Conservation (phyloP, 2,113 vertebrate species). For the Thomomys bottae region DNA sequence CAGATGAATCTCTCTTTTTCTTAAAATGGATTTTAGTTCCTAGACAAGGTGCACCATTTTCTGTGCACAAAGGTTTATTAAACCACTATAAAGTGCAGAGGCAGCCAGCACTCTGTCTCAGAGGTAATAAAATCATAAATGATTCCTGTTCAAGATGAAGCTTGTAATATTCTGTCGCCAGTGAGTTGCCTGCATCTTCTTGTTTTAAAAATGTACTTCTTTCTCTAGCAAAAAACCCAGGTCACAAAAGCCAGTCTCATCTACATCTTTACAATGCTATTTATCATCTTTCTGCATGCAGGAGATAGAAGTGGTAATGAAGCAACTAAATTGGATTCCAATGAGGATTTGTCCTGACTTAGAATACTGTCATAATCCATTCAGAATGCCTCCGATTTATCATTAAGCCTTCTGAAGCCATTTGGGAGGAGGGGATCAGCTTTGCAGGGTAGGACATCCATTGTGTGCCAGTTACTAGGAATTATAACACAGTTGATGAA, state of each 20-base stretch:
- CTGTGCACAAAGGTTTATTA: slow-evolving; percentile 61
- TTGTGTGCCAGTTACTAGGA: slow-evolving; percentile 51
- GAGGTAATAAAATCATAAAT: slow-evolving; percentile 54
- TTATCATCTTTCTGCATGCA: slow-evolving; percentile 54
- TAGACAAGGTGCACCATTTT: slow-evolving; percentile 1
- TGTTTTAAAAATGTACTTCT: slow-evolving; percentile 53
- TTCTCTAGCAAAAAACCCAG: slow-evolving; percentile 65
- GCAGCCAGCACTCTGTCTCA: slow-evolving; percentile 36
- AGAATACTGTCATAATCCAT: slow-evolving; percentile 60
- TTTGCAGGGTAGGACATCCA: slow-evolving; percentile 60
- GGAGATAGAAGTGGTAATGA: slow-evolving; percentile 41
- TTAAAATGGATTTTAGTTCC: slow-evolving; percentile 35
- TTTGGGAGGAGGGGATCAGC: slow-evolving; percentile 38
- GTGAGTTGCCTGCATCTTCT: not conserved
- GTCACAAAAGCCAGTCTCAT: slow-evolving; percentile 71
- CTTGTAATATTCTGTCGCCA: slow-evolving; percentile 32
- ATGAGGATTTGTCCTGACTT: slow-evolving; percentile 57
- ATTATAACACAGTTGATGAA: slow-evolving; percentile 67
- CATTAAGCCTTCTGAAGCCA: slow-evolving; percentile 45
- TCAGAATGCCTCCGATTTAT: slow-evolving; percentile 54
- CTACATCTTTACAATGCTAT: slow-evolving; percentile 67
- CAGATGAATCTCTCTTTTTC: not conserved
- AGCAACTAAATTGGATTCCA: slow-evolving; percentile 62
- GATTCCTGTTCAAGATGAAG: slow-evolving; percentile 54
- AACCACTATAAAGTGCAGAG: slow-evolving; percentile 38